Evolutionary conservation across 2,113 vertebrate species (phyloP), one percentile per base, ranked within the genome.

Genomic region (Macrotus californicus): DNA sequence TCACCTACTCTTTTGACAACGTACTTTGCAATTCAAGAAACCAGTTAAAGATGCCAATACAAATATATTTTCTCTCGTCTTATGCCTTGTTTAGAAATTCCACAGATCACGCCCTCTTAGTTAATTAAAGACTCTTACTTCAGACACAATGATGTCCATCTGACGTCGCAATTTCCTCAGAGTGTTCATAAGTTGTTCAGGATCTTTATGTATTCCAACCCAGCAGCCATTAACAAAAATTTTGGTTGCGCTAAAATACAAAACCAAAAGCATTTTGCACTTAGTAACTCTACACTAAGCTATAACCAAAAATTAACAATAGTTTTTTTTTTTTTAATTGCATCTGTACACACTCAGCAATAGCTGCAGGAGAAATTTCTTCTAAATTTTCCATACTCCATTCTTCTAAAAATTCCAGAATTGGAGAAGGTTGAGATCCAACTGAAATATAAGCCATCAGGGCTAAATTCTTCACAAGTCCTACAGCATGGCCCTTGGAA

Each of bases 371-470:
- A 29, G 99, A 99, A 96, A 99, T 99, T 98, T 99, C 99, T 98
- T 99, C 99, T 94, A 99, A 97, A 97, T 99, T 99, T 99, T 99
- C 99, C 99, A 99, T 99, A 96, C 99, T 99, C 99, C 99, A 99
- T 97, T 99, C 99, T 97, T 99, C 99, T 98, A 99, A 98, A 98
- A 99, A 99, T 98, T 99, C 99, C 98, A 99, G 97, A 98, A 99
- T 99, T 75, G 99, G 99, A 3, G 99, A 99, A 0, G 99, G 99
- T 94, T 99, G 99, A 43, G 99, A 99, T 39, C 99, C 99, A 96
- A 99, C 99, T 91, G 99, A 99, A 98, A 99, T 99, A 97, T 99
- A 99, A 86, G 99, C 99, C 99, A 99, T 99, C 46, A 99, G 98
- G 4, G 99, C 99, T 93, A 99, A 95, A 97, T 99, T 99, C 98